Conservation (phyloP, 2,888 invertebrate species). For the Sarcophaga carnaria region DNA sequence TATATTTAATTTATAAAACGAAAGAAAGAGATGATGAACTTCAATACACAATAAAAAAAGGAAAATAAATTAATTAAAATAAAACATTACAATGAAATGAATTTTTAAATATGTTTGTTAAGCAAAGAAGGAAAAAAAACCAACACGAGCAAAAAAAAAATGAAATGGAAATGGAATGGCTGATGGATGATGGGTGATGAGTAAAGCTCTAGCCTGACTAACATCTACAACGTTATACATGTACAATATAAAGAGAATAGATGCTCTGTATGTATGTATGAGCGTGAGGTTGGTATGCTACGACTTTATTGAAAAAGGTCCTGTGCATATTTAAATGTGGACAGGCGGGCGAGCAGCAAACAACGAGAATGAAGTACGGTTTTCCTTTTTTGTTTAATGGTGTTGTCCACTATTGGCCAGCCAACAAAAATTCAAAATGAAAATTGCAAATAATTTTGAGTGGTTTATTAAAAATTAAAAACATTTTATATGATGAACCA, state of each 20-base stretch:
- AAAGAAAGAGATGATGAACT: not conserved
- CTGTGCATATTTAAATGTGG: constrained; percentile 55
- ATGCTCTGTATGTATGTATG: not conserved
- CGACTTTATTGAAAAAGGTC: constrained; percentile 44
- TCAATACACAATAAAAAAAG: not conserved
- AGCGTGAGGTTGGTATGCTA: not conserved
- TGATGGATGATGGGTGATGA: not conserved
- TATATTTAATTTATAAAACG: constrained; percentile 54
- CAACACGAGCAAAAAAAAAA: no score
- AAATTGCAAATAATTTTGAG: constrained; percentile 68
- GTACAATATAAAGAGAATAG: not conserved
- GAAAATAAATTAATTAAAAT: constrained; percentile 64
- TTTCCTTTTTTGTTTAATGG: not conserved
- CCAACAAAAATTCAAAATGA: constrained; percentile 56
- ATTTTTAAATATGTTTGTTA: constrained; percentile 65
- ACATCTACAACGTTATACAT: not conserved
- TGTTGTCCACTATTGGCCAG: constrained; percentile 57
- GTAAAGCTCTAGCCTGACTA: not conserved
- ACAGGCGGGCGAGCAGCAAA: not conserved
- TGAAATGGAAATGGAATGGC: not conserved
- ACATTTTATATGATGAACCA: constrained; percentile 60
- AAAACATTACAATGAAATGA: constrained; percentile 61
- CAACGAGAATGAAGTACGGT: not conserved
- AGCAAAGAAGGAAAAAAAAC: not conserved
- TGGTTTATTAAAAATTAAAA: constrained; percentile 69